Percentiles rank a stretch among this genome's conserved stretches.
Evolutionary conservation across 2,888 invertebrate species (phyloP).

Genomic region (Macaria notata): DNA sequence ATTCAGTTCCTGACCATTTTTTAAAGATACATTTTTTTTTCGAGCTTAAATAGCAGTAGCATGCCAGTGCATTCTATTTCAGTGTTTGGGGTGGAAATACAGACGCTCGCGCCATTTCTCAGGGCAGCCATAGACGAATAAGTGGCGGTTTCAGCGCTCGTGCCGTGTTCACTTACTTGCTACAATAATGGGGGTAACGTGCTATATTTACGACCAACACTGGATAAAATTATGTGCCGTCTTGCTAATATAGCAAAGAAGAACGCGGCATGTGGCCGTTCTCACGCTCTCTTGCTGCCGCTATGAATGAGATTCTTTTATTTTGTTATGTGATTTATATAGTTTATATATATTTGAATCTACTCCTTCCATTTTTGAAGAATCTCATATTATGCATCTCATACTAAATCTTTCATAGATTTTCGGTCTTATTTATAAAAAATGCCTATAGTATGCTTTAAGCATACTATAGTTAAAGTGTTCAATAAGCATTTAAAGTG

Average conservation of each 20-base stretch:
- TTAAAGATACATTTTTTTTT: too few relatives aligned
- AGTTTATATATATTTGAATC: too few relatives aligned
- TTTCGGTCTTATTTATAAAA: too few relatives aligned
- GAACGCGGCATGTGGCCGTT: conserved; percentile 54
- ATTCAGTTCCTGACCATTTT: too few relatives aligned
- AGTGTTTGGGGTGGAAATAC: conserved; percentile 14
- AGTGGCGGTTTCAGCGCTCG: conserved; percentile 32
- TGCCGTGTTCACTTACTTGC: conserved; percentile 48
- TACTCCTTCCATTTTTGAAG: too few relatives aligned
- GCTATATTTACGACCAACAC: conserved; percentile 59
- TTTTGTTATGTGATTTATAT: conserved; percentile 24
- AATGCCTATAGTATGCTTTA: too few relatives aligned
- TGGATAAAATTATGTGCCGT: conserved; percentile 66
- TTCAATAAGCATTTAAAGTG: too few relatives aligned
- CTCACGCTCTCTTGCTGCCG: conserved; percentile 45
- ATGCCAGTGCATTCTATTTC: conserved; percentile 8
- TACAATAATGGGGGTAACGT: conserved; percentile 58
- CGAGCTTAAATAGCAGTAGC: not conserved
- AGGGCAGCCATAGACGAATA: conserved; percentile 29
- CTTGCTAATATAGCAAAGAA: conserved; percentile 60
- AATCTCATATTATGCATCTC: too few relatives aligned
- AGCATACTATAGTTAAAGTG: too few relatives aligned
- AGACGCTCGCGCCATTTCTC: conserved; percentile 28
- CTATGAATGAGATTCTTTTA: conserved; percentile 38
- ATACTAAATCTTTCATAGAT: too few relatives aligned